Percentiles rank a stretch among this genome's conserved stretches.
phyloP scores from a whole-genome alignment of 2,113 vertebrate genomes.

The Equus quagga region DNA sequence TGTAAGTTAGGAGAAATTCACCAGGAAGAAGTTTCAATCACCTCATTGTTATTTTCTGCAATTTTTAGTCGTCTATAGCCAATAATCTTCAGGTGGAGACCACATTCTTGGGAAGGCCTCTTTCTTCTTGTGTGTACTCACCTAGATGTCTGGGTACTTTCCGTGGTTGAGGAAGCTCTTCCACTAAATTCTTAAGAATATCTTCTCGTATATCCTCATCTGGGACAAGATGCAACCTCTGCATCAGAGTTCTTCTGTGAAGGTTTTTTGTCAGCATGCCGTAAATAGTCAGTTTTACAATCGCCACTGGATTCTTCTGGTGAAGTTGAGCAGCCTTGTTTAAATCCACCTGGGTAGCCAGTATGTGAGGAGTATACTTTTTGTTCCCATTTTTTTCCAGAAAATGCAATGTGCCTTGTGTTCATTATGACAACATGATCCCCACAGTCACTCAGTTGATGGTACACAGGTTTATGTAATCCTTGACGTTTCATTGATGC shows the following conservation, averaged over 20 bases:
- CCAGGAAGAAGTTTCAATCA: background rate
- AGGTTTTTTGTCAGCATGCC: constrained; percentile 98
- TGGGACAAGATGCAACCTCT: constrained; percentile 95
- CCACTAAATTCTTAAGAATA: too few relatives aligned
- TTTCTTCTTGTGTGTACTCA: too few relatives aligned
- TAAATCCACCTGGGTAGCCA: constrained; percentile 97
- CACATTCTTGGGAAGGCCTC: too few relatives aligned
- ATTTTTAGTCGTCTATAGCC: constrained; percentile 62
- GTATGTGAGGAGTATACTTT: constrained; percentile 98
- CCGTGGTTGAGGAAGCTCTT: too few relatives aligned
- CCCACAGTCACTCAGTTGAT: constrained; percentile 90
- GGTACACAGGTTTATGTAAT: too few relatives aligned
- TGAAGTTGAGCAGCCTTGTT: constrained; percentile 97
- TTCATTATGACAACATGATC: constrained; percentile 98
- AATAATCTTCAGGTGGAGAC: constrained; percentile 83
- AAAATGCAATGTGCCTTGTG: constrained; percentile 96
- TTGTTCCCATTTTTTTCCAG: constrained; percentile 99
- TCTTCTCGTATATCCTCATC: constrained; percentile 84
- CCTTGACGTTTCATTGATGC: too few relatives aligned
- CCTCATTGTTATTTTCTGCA: background rate
- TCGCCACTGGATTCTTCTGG: constrained; percentile 93
- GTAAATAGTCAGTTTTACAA: constrained; percentile 94
- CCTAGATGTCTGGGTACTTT: too few relatives aligned
- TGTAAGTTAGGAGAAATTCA: background rate
- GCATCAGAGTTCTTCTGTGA: constrained; percentile 95